These are phyloP conservation scores for Aplochiton taeniatus DNA, from an alignment of 2,797 vertebrate species.

Conservation along the genomic window DNA sequence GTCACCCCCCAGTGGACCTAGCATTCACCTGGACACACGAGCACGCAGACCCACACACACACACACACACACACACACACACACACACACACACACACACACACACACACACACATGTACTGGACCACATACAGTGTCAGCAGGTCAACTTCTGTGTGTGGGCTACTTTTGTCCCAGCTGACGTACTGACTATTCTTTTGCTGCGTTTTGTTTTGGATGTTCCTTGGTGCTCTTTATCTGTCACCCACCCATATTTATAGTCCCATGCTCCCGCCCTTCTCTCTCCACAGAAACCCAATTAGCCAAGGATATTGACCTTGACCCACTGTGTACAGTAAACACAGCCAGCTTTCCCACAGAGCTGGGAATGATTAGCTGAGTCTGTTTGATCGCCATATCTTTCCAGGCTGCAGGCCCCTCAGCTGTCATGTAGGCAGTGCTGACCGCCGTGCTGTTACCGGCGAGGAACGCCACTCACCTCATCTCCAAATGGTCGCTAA, in stretches of 20 bases:
- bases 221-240: not conserved
- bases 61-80: not conserved
- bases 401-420: not conserved
- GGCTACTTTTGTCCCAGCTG: not conserved
- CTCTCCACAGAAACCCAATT: not conserved
- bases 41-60: not conserved
- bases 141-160: not conserved
- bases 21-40: not conserved
- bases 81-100: not conserved
- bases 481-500: not conserved
- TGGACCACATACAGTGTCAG: conserved; percentile 5
- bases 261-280: not conserved
- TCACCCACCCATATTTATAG: no score
- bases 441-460: conserved; percentile 4
- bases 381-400: not conserved
- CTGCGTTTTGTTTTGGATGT: not conserved
- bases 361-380: not conserved
- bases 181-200: no score
- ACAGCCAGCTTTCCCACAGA: not conserved
- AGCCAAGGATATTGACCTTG: not conserved
- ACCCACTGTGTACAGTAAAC: conserved; percentile 1
- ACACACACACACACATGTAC: not conserved
- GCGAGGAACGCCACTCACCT: not conserved
- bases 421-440: not conserved
- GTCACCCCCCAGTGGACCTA: not conserved